Percentiles rank a stretch among this genome's conserved stretches.
phyloP scores from a whole-genome alignment of 2,797 vertebrate species.

The Scomberomorus guttatus region DNA sequence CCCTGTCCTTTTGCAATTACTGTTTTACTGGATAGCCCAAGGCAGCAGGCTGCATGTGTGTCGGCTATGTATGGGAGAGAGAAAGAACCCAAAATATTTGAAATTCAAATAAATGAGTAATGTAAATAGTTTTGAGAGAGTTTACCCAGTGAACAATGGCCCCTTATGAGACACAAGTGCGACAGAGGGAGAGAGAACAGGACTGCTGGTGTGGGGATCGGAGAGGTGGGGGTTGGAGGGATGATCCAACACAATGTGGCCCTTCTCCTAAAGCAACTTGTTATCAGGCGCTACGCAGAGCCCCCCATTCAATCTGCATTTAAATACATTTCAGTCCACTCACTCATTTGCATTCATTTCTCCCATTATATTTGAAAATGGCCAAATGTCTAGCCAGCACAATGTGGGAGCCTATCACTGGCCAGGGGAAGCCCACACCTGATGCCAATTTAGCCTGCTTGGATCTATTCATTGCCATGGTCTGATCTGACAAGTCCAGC shows the following conservation, averaged over 20 bases:
- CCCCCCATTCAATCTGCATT: conserved; percentile 99
- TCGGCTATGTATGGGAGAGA: conserved; percentile 52
- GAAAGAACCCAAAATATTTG: conserved; percentile 84
- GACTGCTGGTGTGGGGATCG: conserved; percentile 74
- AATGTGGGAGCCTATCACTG: conserved; percentile 94
- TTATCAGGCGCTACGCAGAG: conserved; percentile 98
- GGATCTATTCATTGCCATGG: conserved; percentile 92
- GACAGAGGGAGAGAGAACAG: conserved; percentile 80
- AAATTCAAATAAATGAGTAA: conserved; percentile 99
- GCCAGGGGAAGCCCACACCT: conserved; percentile 92
- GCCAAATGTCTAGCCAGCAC: conserved; percentile 97
- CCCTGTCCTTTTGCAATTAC: conserved; percentile 87
- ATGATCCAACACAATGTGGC: conserved; percentile 98
- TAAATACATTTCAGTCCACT: conserved; percentile 99
- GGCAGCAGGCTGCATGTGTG: conserved; percentile 77
- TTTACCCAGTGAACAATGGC: conserved; percentile 98
- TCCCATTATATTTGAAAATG: conserved; percentile 99
- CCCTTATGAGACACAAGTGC: conserved; percentile 97
- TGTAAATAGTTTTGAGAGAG: conserved; percentile 99
- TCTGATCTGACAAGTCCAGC: conserved; percentile 93
- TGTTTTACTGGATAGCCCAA: conserved; percentile 91
- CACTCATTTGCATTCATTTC: conserved; percentile 99
- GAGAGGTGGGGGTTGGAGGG: conserved; percentile 86
- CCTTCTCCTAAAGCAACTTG: conserved; percentile 98
- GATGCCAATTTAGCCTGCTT: conserved; percentile 96